Evolutionary conservation across 2,888 invertebrate species (phyloP).

Genomic region (Drosophila mimetica): DNA sequence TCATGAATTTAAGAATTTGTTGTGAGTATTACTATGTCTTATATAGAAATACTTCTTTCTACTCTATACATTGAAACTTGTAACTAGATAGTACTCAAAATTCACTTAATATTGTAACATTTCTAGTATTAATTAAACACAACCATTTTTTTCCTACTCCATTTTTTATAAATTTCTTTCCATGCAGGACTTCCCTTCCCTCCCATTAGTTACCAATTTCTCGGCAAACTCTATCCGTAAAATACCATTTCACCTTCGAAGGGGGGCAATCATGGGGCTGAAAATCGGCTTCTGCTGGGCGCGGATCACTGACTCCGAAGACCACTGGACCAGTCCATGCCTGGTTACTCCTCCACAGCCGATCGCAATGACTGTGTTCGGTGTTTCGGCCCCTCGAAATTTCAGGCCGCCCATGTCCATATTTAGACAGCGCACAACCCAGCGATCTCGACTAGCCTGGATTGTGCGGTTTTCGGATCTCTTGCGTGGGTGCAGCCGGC

Average conservation of each 20-base stretch:
- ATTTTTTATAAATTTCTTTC: too few species aligned
- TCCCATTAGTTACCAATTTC: conserved; percentile 19
- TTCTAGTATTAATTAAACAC: too few species aligned
- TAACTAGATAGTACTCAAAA: too few species aligned
- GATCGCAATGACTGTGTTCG: conserved; percentile 31
- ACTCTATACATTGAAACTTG: too few species aligned
- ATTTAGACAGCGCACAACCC: conserved; percentile 44
- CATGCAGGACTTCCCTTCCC: conserved; percentile 5
- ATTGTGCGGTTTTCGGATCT: conserved; percentile 25
- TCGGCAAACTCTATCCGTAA: conserved; percentile 6
- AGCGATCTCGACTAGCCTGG: conserved; percentile 27
- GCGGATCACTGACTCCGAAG: conserved; percentile 20
- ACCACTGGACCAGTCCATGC: conserved; percentile 4
- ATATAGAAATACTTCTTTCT: too few species aligned
- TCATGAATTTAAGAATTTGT: too few species aligned
- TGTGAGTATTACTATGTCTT: too few species aligned
- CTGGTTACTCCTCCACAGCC: conserved; percentile 41
- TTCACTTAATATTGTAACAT: too few species aligned
- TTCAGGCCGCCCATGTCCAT: conserved; percentile 59
- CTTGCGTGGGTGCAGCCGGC: conserved; percentile 59
- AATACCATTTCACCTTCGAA: conserved; percentile 15
- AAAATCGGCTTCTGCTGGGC: conserved; percentile 38
- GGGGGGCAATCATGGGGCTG: conserved; percentile 20
- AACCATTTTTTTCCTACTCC: too few species aligned
- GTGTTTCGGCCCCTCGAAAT: conserved; percentile 40